These are phyloP conservation scores for Lutjanus erythropterus DNA, from an alignment of 2,113 vertebrate species.

Conservation along the genomic window DNA sequence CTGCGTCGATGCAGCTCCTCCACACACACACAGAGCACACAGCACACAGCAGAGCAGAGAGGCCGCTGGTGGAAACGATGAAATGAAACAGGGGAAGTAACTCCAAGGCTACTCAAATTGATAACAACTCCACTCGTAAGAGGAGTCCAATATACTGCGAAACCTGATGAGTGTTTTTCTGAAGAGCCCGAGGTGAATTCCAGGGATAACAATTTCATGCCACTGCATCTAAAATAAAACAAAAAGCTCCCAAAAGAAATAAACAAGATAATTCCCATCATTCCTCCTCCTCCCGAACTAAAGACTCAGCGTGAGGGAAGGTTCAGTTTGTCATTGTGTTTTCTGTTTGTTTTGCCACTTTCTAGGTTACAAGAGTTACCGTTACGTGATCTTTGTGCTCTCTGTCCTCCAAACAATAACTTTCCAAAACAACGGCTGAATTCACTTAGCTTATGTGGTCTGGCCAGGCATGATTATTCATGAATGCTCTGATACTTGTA, in stretches of 20 bases:
- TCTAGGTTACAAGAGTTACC: slow-evolving; percentile 40
- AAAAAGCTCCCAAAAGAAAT: background rate
- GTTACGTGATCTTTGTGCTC: background rate
- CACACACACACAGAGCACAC: no score
- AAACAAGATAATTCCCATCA: background rate
- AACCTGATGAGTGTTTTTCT: background rate
- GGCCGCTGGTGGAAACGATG: no score
- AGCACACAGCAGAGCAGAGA: no score
- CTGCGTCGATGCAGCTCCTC: no score
- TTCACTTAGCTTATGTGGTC: background rate
- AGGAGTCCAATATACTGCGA: background rate
- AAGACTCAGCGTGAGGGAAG: background rate
- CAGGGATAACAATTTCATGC: background rate
- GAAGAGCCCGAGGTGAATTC: background rate
- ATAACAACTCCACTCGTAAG: background rate
- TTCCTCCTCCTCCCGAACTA: background rate
- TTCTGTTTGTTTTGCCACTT: slow-evolving; percentile 44
- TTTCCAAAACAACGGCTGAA: slow-evolving; percentile 17
- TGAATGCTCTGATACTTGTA: slow-evolving; percentile 13
- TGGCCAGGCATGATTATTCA: background rate
- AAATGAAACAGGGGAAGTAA: no score
- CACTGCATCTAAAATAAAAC: background rate
- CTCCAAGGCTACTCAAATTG: no score
- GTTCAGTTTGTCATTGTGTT: background rate
- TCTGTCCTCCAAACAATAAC: slow-evolving; percentile 13